These are phyloP conservation scores for Temnothorax nylanderi DNA, from an alignment of 1,140 invertebrate genomes.

Conservation along the genomic window DNA sequence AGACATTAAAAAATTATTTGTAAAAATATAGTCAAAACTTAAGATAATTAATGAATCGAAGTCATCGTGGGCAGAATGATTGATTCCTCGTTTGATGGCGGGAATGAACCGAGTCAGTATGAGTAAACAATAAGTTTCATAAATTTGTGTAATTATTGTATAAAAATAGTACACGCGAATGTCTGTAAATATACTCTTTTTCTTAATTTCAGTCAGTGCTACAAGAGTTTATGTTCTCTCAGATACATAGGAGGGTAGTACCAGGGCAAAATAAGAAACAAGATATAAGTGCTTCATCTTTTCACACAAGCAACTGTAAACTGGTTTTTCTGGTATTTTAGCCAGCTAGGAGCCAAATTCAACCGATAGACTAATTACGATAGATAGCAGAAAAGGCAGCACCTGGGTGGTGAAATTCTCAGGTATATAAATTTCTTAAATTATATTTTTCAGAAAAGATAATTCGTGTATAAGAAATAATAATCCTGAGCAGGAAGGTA, in stretches of 20 bases:
- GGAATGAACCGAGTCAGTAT: no score
- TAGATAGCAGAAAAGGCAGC: background rate
- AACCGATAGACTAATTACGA: background rate
- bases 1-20: no score
- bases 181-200: background rate
- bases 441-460: background rate
- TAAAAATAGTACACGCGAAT: background rate
- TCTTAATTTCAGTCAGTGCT: background rate
- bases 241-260: background rate
- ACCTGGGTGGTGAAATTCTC: background rate
- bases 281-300: background rate
- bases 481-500: background rate
- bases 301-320: background rate
- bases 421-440: background rate
- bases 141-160: slow-evolving; percentile 61
- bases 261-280: background rate
- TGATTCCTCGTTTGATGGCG: no score
- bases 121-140: slow-evolving; percentile 54
- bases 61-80: no score
- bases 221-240: background rate
- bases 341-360: background rate
- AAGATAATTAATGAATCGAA: no score
- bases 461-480: background rate
- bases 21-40: no score
- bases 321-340: slow-evolving; percentile 21